Conservation (phyloP, 2,888 invertebrate genomes). For the Dinocampus coccinellae region DNA sequence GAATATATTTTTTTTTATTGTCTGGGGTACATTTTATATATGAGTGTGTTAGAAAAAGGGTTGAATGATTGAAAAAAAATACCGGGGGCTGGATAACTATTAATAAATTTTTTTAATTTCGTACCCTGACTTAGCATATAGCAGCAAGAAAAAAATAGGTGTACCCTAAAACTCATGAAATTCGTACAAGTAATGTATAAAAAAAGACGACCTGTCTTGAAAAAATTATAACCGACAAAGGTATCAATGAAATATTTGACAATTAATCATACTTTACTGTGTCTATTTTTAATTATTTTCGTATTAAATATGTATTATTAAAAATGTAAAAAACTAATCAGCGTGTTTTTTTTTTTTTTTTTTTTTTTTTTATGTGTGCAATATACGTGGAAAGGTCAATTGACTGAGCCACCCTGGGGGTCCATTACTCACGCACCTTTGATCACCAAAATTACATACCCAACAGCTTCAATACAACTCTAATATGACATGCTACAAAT, state of each 20-base stretch:
- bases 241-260: neutral
- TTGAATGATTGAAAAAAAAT: constrained; percentile 48
- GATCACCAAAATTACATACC: constrained; percentile 17
- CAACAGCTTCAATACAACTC: neutral
- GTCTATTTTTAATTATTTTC: neutral
- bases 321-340: neutral
- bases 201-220: constrained; percentile 20
- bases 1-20: constrained; percentile 34
- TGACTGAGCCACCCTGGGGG: neutral
- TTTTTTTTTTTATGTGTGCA: no score
- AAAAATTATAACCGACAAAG: constrained; percentile 36
- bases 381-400: constrained; percentile 11
- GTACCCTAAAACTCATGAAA: constrained; percentile 28
- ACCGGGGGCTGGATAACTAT: constrained; percentile 65
- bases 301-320: neutral
- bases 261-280: neutral
- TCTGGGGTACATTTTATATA: constrained; percentile 22
- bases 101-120: constrained; percentile 63
- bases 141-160: constrained; percentile 37
- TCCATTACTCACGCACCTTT: constrained; percentile 22
- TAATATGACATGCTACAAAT: constrained; percentile 11
- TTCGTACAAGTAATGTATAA: constrained; percentile 27
- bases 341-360: neutral
- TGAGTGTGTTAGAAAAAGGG: constrained; percentile 7
- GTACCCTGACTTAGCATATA: constrained; percentile 68